phyloP scores from a whole-genome alignment of 1,140 invertebrate species.

The Aphelinus atriplicis region DNA sequence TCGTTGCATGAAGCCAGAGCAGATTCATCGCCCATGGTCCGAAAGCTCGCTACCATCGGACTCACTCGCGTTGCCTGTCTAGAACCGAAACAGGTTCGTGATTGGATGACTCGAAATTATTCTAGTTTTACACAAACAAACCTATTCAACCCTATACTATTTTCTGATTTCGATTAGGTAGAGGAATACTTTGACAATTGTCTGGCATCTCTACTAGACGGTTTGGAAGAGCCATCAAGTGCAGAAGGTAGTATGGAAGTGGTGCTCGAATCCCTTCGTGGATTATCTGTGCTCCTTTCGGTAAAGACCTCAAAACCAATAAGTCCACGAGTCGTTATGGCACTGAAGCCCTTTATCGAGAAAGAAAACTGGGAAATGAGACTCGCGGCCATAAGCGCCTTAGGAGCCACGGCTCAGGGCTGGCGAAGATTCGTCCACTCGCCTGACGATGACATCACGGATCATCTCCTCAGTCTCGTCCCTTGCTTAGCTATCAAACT shows the following conservation, averaged over 20 bases:
- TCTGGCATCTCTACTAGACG: constrained; percentile 55
- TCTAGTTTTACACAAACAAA: not conserved
- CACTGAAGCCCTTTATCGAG: constrained; percentile 59
- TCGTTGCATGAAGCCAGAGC: constrained; percentile 54
- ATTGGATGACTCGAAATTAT: too few species aligned
- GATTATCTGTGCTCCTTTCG: constrained; percentile 53
- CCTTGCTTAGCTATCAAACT: constrained; percentile 57
- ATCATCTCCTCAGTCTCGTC: constrained; percentile 58
- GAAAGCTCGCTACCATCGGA: constrained; percentile 57
- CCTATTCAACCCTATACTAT: not conserved
- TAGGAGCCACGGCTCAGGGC: constrained; percentile 48
- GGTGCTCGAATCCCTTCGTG: constrained; percentile 56
- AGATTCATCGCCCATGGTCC: constrained; percentile 57
- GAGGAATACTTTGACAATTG: constrained; percentile 58
- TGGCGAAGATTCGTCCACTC: constrained; percentile 49
- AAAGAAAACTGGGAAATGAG: constrained; percentile 59
- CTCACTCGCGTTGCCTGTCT: constrained; percentile 54
- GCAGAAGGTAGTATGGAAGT: constrained; percentile 53
- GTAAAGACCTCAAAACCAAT: constrained; percentile 50
- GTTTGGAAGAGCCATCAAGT: constrained; percentile 54
- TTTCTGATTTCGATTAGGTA: constrained; percentile 44
- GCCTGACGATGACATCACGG: constrained; percentile 53
- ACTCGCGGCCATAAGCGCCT: constrained; percentile 53
- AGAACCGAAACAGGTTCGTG: constrained; percentile 45
- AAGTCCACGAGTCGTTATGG: constrained; percentile 55